A percentile compares a stretch with the other conserved stretches of the same genome.
Evolutionary conservation across 2,888 invertebrate genomes (phyloP).

Genomic region (Zhuqinia jingwanae): DNA sequence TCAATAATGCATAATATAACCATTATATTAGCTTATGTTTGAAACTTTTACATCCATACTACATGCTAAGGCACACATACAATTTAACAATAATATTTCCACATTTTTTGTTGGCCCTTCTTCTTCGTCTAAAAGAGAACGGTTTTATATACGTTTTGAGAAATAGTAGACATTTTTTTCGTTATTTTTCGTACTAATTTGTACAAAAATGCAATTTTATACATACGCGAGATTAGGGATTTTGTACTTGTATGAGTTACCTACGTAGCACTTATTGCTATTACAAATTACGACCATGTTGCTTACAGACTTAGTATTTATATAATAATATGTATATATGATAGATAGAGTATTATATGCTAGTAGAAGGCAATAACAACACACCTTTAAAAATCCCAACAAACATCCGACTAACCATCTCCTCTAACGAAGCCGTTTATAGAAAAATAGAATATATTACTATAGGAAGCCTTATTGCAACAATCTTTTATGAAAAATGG

Average conservation of each 20-base stretch:
- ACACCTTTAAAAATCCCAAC: constrained; percentile 37
- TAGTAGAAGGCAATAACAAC: not conserved
- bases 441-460: not conserved
- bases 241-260: no score
- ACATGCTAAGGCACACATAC: not conserved
- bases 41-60: not conserved
- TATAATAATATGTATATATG: not conserved
- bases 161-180: not conserved
- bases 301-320: not conserved
- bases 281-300: no score
- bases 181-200: not conserved
- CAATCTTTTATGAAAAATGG: not conserved
- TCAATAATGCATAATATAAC: not conserved
- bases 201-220: constrained; percentile 22
- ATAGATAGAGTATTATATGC: not conserved
- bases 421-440: constrained; percentile 5
- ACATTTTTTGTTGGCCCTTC: not conserved
- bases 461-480: not conserved
- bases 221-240: no score
- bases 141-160: not conserved
- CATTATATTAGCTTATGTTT: not conserved
- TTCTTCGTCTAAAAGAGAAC: constrained; percentile 32
- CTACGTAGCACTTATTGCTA: no score
- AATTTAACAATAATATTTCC: constrained; percentile 14
- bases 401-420: constrained; percentile 21